phyloP scores from a whole-genome alignment of 2,888 invertebrate genomes.

The Patella caerulea region DNA sequence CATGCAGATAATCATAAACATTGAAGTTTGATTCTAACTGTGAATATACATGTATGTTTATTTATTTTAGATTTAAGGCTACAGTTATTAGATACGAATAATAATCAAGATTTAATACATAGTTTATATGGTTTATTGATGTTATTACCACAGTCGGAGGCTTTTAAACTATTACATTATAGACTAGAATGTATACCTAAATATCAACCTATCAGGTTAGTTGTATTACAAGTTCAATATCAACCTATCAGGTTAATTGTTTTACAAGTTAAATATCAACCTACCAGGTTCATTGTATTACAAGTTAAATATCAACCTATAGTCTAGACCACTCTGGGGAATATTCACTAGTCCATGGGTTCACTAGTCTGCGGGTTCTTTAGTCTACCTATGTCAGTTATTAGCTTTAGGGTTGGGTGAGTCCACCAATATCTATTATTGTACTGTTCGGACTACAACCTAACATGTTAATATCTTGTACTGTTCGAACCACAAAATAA shows the following conservation, averaged over 20 bases:
- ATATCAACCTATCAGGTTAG: slow-evolving; percentile 72
- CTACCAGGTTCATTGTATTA: slow-evolving; percentile 70
- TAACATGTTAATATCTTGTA: too few relatives aligned
- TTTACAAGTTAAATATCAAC: slow-evolving; percentile 71
- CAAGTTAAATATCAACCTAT: slow-evolving; percentile 72
- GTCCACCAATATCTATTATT: too few relatives aligned
- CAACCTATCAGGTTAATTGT: slow-evolving; percentile 72
- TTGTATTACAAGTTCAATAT: slow-evolving; percentile 69
- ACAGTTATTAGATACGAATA: slow-evolving; percentile 83
- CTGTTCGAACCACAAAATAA: too few relatives aligned
- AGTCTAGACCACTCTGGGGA: too few relatives aligned
- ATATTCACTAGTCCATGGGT: too few relatives aligned
- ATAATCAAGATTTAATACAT: slow-evolving; percentile 84
- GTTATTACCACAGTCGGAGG: slow-evolving; percentile 97
- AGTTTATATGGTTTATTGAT: slow-evolving; percentile 96
- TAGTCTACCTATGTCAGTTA: too few relatives aligned
- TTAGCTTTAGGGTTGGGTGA: too few relatives aligned
- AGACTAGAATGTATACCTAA: slow-evolving; percentile 85
- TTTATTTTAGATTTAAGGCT: slow-evolving; percentile 84
- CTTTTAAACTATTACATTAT: slow-evolving; percentile 87
- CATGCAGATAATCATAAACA: too few relatives aligned
- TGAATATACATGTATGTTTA: too few relatives aligned
- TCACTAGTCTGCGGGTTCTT: too few relatives aligned
- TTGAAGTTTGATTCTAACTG: too few relatives aligned
- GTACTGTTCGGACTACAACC: too few relatives aligned